These are phyloP conservation scores for Elachura formosa DNA, from an alignment of 2,113 vertebrate species.

Conservation along the genomic window DNA sequence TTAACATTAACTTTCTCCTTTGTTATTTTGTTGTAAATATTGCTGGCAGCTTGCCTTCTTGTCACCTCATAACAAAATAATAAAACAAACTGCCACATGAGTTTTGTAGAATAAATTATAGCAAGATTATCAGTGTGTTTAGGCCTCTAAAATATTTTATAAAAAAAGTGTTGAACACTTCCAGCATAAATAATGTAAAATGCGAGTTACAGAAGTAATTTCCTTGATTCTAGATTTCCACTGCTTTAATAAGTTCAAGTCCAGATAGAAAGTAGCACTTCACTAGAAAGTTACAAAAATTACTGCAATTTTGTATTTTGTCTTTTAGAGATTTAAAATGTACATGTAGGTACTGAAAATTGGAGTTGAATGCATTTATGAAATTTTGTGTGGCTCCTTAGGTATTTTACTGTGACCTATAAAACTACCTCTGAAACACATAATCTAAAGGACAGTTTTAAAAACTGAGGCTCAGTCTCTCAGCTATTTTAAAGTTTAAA, in stretches of 20 bases:
- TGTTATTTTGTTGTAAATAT: not conserved
- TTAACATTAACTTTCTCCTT: not conserved
- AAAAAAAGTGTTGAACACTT: not conserved
- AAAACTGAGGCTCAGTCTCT: not conserved
- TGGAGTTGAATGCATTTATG: not conserved
- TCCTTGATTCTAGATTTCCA: not conserved
- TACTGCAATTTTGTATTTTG: not conserved
- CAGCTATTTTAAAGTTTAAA: not conserved
- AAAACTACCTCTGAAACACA: not conserved
- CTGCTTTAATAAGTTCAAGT: not conserved
- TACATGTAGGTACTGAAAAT: not conserved
- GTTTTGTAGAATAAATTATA: conserved; percentile 25
- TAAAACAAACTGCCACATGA: not conserved
- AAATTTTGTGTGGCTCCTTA: not conserved
- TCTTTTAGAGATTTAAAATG: not conserved
- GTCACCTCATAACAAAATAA: not conserved
- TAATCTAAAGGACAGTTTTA: not conserved
- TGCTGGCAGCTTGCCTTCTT: conserved; percentile 31
- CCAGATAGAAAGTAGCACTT: not conserved
- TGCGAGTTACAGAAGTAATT: not conserved
- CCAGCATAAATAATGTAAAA: not conserved
- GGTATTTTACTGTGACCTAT: not conserved
- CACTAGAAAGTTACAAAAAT: not conserved
- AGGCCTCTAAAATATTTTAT: not conserved
- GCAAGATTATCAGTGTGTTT: conserved; percentile 2